These are phyloP conservation scores for Drosophila flavopinicola DNA, from an alignment of 2,888 invertebrate species.

Conservation along the genomic window DNA sequence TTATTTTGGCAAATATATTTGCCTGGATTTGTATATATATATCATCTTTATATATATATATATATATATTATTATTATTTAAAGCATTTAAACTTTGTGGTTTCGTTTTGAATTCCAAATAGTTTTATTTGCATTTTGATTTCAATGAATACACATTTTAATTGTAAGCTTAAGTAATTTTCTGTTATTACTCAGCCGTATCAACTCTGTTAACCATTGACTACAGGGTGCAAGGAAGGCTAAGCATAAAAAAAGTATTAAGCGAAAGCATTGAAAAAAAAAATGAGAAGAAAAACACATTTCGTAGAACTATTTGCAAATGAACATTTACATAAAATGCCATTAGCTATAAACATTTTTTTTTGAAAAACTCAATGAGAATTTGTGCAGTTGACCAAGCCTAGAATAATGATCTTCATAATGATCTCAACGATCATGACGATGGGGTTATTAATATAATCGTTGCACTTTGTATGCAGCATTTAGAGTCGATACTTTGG, in stretches of 20 bases:
- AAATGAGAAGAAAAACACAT: conserved; percentile 2
- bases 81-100: too few species aligned
- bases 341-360: conserved; percentile 31
- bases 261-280: conserved; percentile 4
- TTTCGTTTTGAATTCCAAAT: too few species aligned
- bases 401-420: conserved; percentile 3
- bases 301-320: conserved; percentile 20
- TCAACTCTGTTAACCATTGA: too few species aligned
- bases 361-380: conserved; percentile 28
- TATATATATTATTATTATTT: too few species aligned
- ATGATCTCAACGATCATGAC: too few species aligned
- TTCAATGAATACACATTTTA: too few species aligned
- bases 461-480: conserved; percentile 15
- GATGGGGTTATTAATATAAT: conserved; percentile 9
- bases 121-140: too few species aligned
- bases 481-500: not conserved
- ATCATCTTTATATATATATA: too few species aligned
- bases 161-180: too few species aligned
- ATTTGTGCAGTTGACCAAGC: conserved; percentile 6
- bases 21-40: too few species aligned
- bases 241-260: conserved; percentile 1
- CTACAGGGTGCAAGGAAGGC: conserved; percentile 5
- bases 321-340: conserved; percentile 9
- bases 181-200: too few species aligned
- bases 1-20: too few species aligned